Evolutionary conservation across 2,888 invertebrate genomes (phyloP), one percentile per base, ranked within the genome.

Genomic region (Calameuta pallipes): DNA sequence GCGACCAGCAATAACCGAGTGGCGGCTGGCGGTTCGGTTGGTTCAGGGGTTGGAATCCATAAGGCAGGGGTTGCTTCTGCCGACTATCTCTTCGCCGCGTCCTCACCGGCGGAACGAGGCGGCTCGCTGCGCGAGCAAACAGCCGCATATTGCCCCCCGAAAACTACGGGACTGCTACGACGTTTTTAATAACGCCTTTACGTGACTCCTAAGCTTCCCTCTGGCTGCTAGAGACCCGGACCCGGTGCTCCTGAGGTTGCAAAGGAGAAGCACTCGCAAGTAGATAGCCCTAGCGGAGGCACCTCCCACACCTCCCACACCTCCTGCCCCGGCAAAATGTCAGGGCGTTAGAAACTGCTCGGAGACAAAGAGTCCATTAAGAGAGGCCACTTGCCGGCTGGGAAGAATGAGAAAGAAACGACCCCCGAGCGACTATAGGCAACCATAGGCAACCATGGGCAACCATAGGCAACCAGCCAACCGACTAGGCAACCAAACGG

Each of bases 101-200:
- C 31, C 74, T 74, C 75, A 34, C 41, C 79, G n/a, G 73, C 74
- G 73, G 74, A 80, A 68, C 56, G 75, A 75, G 73, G 69, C 76
- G 80, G 41, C 76, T 74, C 76, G 78, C 76, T 76, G 82, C 81
- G 79, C 80, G 81, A 83, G 84, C 83, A 85, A 86, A 85, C 84
- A 85, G 78, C 82, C 81, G 83, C 84, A 85, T 85, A 88, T 87
- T 89, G 87, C 85, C 84, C 84, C 85, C 84, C 84, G 83, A 87
- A 88, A 89, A 89, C 86, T 85, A 84, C 82, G 83, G 84, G 75
- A 82, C 85, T 81, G 82, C 85, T 83, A 80, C 82, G 84, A 86
- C 85, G 85, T 87, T 89, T 89, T 89, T 89, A 89, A 89, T 89
- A 89, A 89, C 85, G 83, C 84, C 83, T 86, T 85, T 86, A 86